phyloP scores from a whole-genome alignment of 2,113 vertebrate species.

The Eptesicus fuscus region DNA sequence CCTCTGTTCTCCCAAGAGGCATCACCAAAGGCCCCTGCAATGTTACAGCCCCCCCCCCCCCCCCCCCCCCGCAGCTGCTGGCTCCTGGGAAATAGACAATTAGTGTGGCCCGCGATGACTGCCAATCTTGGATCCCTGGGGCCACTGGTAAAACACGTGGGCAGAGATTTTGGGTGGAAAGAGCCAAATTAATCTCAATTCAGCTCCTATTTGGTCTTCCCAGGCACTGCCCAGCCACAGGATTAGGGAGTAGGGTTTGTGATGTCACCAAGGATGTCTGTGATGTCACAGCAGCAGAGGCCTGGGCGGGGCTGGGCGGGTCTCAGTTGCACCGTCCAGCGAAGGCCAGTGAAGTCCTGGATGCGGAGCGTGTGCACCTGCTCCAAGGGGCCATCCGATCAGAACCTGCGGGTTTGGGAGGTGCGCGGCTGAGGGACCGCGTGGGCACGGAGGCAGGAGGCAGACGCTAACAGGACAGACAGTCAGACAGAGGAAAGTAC shows the following conservation, averaged over 20 bases:
- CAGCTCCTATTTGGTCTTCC: background rate
- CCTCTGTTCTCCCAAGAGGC: background rate
- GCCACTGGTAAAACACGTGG: background rate
- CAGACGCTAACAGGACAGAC: constrained; percentile 1
- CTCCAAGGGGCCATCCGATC: background rate
- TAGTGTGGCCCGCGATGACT: background rate
- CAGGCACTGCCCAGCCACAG: background rate
- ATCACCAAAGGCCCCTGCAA: background rate
- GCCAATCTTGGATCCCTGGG: background rate
- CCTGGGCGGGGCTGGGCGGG: background rate
- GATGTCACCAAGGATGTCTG: background rate
- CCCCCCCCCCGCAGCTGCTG: background rate
- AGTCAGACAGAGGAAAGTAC: background rate
- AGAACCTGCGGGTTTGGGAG: constrained; percentile 5
- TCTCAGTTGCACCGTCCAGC: background rate
- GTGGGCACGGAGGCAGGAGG: background rate
- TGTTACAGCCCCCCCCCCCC: background rate
- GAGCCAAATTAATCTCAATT: background rate
- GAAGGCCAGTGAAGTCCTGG: background rate
- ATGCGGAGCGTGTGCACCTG: background rate
- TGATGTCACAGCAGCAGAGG: background rate
- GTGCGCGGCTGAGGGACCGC: background rate
- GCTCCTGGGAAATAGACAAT: background rate
- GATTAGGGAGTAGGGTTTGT: background rate
- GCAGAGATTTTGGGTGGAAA: background rate